Conservation (phyloP, 2,888 invertebrate genomes). For the Aporophyla lueneburgensis region DNA sequence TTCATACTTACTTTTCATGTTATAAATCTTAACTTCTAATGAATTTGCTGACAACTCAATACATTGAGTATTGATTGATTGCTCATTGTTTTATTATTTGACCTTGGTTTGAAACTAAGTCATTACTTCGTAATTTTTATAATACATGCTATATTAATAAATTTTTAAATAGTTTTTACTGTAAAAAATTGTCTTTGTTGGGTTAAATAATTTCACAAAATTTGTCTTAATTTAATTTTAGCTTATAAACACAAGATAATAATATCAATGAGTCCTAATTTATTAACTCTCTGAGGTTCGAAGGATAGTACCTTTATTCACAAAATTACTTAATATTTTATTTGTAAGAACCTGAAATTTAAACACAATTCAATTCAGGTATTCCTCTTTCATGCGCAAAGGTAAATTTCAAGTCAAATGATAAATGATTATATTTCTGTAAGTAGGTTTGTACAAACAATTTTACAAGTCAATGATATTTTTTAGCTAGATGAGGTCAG, state of each 20-base stretch:
- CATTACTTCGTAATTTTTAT: not conserved
- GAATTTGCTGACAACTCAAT: slow-evolving; percentile 14
- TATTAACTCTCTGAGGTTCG: not conserved
- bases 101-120: not conserved
- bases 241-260: too few species aligned
- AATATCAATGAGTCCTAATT: not conserved
- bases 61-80: not conserved
- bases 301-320: not conserved
- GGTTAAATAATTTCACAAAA: not conserved
- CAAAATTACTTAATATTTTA: not conserved
- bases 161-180: not conserved
- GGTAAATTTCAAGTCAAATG: not conserved
- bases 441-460: too few species aligned
- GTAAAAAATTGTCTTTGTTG: not conserved
- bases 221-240: not conserved
- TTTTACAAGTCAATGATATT: too few species aligned
- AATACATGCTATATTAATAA: not conserved
- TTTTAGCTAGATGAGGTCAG: too few species aligned
- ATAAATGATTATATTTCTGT: too few species aligned
- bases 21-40: not conserved
- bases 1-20: not conserved
- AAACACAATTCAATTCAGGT: not conserved
- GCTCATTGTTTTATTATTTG: not conserved
- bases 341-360: not conserved
- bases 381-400: not conserved